Evolutionary conservation across 2,888 invertebrate species (phyloP).

Genomic region (Hirtodrosophila trivittata): DNA sequence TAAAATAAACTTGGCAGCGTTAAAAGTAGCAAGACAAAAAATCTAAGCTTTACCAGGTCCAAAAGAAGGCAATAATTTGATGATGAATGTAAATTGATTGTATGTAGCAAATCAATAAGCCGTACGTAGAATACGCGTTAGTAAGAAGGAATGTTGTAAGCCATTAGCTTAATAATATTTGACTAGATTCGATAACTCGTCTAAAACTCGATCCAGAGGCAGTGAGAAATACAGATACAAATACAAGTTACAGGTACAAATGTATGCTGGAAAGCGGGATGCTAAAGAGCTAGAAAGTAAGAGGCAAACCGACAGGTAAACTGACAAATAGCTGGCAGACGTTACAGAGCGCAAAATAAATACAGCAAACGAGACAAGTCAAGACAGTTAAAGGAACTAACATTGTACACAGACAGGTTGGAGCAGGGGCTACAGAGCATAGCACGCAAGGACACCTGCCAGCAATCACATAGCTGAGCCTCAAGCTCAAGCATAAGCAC

Average conservation of each 20-base stretch:
- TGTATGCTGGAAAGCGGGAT: not conserved
- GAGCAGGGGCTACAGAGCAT: not conserved
- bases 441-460: conserved; percentile 12
- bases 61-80: too few relatives aligned
- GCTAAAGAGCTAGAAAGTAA: conserved; percentile 3
- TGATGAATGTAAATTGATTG: too few relatives aligned
- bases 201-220: conserved; percentile 30
- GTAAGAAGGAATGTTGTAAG: conserved; percentile 10
- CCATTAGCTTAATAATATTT: conserved; percentile 71
- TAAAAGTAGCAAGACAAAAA: too few relatives aligned
- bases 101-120: too few relatives aligned
- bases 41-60: too few relatives aligned
- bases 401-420: conserved; percentile 6
- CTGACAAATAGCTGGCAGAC: conserved; percentile 60
- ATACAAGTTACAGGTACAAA: conserved; percentile 8
- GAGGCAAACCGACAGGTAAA: conserved; percentile 37
- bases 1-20: too few relatives aligned
- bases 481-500: conserved; percentile 36
- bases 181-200: conserved; percentile 61
- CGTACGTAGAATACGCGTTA: not conserved
- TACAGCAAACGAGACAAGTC: conserved; percentile 57
- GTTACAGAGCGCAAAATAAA: conserved; percentile 59
- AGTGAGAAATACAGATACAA: conserved; percentile 1
- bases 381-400: conserved; percentile 41
- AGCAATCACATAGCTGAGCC: conserved; percentile 28